Base-by-base conservation (phyloP, 2,113 vertebrate genomes). In the Halichoeres trimaculatus region DNA sequence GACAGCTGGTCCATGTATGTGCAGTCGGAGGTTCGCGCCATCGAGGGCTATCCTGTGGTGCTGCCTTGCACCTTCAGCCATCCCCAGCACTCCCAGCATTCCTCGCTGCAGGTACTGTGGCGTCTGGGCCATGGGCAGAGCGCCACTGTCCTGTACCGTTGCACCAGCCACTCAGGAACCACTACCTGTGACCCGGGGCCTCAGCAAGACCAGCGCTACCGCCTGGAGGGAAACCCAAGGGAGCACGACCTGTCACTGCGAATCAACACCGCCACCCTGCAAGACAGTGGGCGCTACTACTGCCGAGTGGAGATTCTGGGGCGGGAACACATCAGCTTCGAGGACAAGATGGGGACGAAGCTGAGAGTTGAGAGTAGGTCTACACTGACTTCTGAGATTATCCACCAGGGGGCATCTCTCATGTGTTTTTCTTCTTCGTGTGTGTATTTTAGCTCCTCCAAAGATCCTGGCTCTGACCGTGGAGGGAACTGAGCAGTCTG, bases 1-100 rank as follows among this genome's bases (percentile, higher is more conserved):
- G 96, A 95, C 19, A 89, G 94, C 68, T 99, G 97, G 97, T 95
- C 94, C 1, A 93, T 97, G 80, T 94, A 94, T 0, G 92, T 97
- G 24, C 95, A 95, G 0, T 62, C 95, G 0, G 96, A 99, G 54
- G 94, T 96, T 0, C 93, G 93, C 0, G 96, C 95, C 0, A 92
- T 94, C 0, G 93, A 95, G 0, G 95, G 96, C 20, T 95, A 96
- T 84, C 94, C 89, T 0, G 95, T 92, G 0, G 90, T 96, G 63
- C 93, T 99, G 79, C 95, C 96, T 56, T 99, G 97, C 85, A 95
- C 94, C 36, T 99, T 98, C 91, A 96, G 94, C 30, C 96, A 98
- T 84, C 97, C 97, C 0, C 95, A 96, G 84, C 94, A 95, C 78
- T 94, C 90, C 3, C 94, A 95, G 58, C 95, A 96, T 76, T 87